Base-by-base conservation (phyloP, 64 coral and sea anemone genomes). In the Pachyseris speciosa region DNA sequence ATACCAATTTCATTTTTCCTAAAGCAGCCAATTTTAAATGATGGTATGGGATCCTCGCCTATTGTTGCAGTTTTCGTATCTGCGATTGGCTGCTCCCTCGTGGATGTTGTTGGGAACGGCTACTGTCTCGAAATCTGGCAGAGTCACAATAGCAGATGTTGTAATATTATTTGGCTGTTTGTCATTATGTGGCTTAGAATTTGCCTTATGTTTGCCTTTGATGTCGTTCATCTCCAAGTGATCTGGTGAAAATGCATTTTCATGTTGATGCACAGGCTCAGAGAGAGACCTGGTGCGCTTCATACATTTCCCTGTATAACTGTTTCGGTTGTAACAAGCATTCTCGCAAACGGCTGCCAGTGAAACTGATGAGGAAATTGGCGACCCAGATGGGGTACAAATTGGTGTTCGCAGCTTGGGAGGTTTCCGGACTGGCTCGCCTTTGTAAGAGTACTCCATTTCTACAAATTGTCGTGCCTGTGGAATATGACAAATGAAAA, bases 381-480 rank as follows among this genome's bases (percentile, higher is more conserved):
- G 97, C 51, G 97, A 99, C n/a, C 97, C 97, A 37, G 97, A 95
- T 7, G 97, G 97, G 0, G 97, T 99, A 50, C 97, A 99, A 64
- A 99, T 95, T 20, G 97, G 94, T 16, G 90, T 75, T 48, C 85
- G 83, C 12, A 86, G 25, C 78, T 95, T 92, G 24, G 93, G 90
- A 25, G 89, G 37, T 90, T 76, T 83, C 29, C 79, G 67, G 2
- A 99, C 41, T 13, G 97, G 90, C 58, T 99, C 97, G 2, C 97
- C 97, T 30, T 99, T 87, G 61, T 71, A 99, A 27, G 94, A 87
- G 55, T 95, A 99, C 67, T 99, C 97, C 97, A 95, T 99, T 85
- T 99, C 97, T 27, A 95, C 90, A 86, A 99, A 99, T 29, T 99
- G 93, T 7, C 97, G 97, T 39, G 94, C 90, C 97, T 99, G 86